Conservation (phyloP, 2,797 vertebrate species). For the Anabas testudineus region DNA sequence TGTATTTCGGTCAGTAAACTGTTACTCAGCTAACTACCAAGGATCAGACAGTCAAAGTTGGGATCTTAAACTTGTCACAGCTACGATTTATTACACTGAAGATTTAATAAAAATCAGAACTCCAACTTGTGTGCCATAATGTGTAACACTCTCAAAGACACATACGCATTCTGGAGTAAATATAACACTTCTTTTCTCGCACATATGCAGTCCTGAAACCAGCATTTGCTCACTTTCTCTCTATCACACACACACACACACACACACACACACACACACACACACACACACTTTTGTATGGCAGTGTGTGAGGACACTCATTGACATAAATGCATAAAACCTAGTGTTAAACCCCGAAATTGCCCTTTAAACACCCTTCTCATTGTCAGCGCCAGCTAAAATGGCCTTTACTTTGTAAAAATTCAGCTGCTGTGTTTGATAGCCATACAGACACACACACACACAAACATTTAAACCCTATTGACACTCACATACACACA, state of each 20-base stretch:
- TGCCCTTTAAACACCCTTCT: too few relatives aligned
- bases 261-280: slow-evolving; percentile 26
- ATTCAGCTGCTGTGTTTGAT: too few relatives aligned
- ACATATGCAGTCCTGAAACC: slow-evolving; percentile 62
- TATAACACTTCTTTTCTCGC: slow-evolving; percentile 55
- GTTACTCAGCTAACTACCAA: background rate
- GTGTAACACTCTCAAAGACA: slow-evolving; percentile 45
- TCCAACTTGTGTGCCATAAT: slow-evolving; percentile 33
- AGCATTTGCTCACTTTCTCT: slow-evolving; percentile 39
- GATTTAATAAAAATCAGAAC: slow-evolving; percentile 31
- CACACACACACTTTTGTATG: slow-evolving; percentile 39
- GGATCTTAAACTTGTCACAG: slow-evolving; percentile 15
- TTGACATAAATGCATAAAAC: too few relatives aligned
- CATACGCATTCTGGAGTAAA: slow-evolving; percentile 52
- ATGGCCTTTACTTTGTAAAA: too few relatives aligned
- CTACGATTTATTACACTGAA: slow-evolving; percentile 20
- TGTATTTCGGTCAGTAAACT: slow-evolving; percentile 19
- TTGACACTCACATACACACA: slow-evolving; percentile 72
- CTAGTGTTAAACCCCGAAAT: too few relatives aligned
- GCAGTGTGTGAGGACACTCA: too few relatives aligned
- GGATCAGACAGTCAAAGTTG: background rate
- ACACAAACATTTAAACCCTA: slow-evolving; percentile 53
- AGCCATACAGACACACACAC: slow-evolving; percentile 45
- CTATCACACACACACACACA: slow-evolving; percentile 18
- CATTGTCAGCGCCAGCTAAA: too few relatives aligned